Base-by-base conservation (phyloP, 2,113 vertebrate species). In the Balaeniceps rex region DNA sequence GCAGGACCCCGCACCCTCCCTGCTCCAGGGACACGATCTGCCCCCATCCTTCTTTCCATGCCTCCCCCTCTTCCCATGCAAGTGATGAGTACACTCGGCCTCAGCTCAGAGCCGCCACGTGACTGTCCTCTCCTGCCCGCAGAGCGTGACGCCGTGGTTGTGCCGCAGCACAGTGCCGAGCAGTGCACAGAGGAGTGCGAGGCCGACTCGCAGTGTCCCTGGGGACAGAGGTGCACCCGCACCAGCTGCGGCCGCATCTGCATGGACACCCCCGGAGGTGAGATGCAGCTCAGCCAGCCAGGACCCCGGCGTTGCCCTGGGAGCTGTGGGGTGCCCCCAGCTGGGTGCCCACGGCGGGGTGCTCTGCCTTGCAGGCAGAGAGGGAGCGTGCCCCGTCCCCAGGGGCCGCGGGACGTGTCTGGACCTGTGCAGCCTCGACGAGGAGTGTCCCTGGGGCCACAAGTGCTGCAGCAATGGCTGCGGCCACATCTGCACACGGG, bases 391-490 rank as follows among this genome's bases (percentile, higher is more conserved):
- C 24, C 92, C 92, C 1, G 0, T 15, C 34, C 77, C 74, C 64
- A 14, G 26, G 3, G 52, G 8, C 2, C 0, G 1, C 0, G 31
- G 92, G 70, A 44, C 0, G 1, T 91, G 87, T 38, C 6, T 51
- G 51, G 87, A 94, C 7, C 52, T 84, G 21, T 91, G 93, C 81
- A 75, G 74, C 81, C 46, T 71, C 1, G 46, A 91, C 1, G 38
- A 77, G 54, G 64, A 89, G 10, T 75, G 94, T 66, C 47, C 96
- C 65, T 58, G 52, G 87, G 91, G 72, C 29, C 83, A 92, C 80
- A 92, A 66, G 64, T 83, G 87, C 91, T 96, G 95, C 77, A 97
- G 88, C 85, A 93, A 90, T 0, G 44, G 87, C 85, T 97, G 95
- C 0, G 31, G 92, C 57, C 82, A 16, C 0, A 2, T 64, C 88